phyloP scores from a whole-genome alignment of 2,888 invertebrate genomes.

The Melitaea athalia region DNA sequence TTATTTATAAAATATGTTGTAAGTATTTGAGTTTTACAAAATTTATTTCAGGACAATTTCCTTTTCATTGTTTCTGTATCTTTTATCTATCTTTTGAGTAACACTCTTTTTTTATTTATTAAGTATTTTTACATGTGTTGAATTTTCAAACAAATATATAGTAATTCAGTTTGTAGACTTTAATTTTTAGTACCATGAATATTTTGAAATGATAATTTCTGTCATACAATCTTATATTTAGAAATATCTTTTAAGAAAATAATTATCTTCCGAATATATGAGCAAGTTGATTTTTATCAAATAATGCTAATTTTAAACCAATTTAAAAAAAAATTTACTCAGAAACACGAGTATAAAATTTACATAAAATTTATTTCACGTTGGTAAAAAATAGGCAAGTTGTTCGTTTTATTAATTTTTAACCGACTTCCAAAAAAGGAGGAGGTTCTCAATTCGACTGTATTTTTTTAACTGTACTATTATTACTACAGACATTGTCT shows the following conservation, averaged over 20 bases:
- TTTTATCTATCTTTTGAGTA: neutral
- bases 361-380: neutral
- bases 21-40: neutral
- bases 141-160: neutral
- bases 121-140: too few species aligned
- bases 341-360: neutral
- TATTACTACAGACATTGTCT: slow-evolving; percentile 6
- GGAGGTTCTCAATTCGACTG: too few species aligned
- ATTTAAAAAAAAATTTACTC: neutral
- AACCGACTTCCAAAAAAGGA: too few species aligned
- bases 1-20: too few species aligned
- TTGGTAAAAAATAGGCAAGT: slow-evolving; percentile 20
- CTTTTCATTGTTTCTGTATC: neutral
- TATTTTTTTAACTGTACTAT: neutral
- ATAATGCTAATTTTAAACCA: slow-evolving; percentile 3
- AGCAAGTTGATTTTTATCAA: slow-evolving; percentile 7
- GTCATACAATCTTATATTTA: neutral
- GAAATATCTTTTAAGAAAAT: slow-evolving; percentile 10
- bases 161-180: neutral
- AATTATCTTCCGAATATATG: slow-evolving; percentile 8
- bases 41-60: neutral
- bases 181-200: neutral
- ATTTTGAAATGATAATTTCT: neutral
- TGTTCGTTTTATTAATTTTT: neutral
- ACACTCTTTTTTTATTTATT: too few species aligned